Evolutionary conservation across 2,113 vertebrate genomes (phyloP), one percentile per base, ranked within the genome.

Genomic region (Corythornis vintsioides): DNA sequence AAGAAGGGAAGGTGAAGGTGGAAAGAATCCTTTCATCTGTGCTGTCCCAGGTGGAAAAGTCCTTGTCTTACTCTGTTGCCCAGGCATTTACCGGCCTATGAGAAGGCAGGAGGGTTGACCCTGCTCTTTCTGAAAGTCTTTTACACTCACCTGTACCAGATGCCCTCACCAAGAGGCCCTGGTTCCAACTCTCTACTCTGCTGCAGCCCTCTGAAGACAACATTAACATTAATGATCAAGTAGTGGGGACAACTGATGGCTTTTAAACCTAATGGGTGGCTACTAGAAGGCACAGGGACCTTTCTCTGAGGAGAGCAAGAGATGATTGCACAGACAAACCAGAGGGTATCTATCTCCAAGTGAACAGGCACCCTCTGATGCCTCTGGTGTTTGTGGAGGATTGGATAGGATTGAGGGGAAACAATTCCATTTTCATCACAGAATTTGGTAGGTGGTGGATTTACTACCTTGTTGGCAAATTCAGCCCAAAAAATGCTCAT

Each of bases 281-380:
- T 77, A 7, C 33, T 13, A 64, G 57, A 13, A 52, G 60, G 6
- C 26, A 43, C 40, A 21, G 35, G 10, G 13, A 79, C 24, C 11
- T 69, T 60, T 20, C 33, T 9, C 50, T 82, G 45, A 93, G 67
- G 42, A 73, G 45, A 80, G 3, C 2, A 11, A 14, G 15, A 18
- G 15, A 7, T 33, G 12, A 3, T 70, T 1, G 0, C 6, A 3
- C 12, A 59, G 21, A 6, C 13, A 88, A 70, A 72, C 6, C 18
- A 52, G 48, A 57, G 4, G 12, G 3, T 29, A 29, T 60, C 28
- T 72, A 8, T 17, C 28, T 71, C 21, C n/a, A 50, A 3, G 13
- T 14, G 47, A 38, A 57, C 70, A 28, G 42, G 20, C 20, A 57
- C 3, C 1, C 9, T 7, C 14, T 83, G 42, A 45, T 0, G 0